phyloP scores from a whole-genome alignment of 2,888 invertebrate genomes.

The Tenthredo distinguenda region DNA sequence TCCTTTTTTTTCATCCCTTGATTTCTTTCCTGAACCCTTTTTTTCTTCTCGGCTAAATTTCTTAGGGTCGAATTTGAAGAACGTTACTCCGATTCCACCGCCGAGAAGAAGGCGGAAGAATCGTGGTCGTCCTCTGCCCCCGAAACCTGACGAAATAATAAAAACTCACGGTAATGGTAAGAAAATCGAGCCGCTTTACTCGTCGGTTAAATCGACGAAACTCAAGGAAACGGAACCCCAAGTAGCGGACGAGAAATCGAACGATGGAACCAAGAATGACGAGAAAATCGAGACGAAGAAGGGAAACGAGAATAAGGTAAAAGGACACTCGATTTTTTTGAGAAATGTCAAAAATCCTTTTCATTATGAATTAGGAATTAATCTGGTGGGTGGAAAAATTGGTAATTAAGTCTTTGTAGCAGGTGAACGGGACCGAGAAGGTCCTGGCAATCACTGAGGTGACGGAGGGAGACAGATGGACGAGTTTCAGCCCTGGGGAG shows the following conservation, averaged over 20 bases:
- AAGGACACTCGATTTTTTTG: slow-evolving; percentile 25
- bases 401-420: not conserved
- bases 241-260: slow-evolving; percentile 15
- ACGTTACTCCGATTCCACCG: slow-evolving; percentile 73
- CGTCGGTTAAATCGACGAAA: slow-evolving; percentile 67
- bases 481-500: not conserved
- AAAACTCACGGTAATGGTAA: slow-evolving; percentile 59
- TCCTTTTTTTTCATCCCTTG: not conserved
- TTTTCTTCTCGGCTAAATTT: not conserved
- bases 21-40: not conserved
- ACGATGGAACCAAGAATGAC: slow-evolving; percentile 51
- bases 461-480: slow-evolving; percentile 21
- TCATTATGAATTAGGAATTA: not conserved
- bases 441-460: slow-evolving; percentile 69
- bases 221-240: slow-evolving; percentile 56
- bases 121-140: slow-evolving; percentile 70
- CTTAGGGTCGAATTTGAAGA: slow-evolving; percentile 67
- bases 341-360: too few species aligned
- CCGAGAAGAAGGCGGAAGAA: slow-evolving; percentile 69
- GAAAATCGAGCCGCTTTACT: slow-evolving; percentile 70
- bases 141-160: slow-evolving; percentile 70
- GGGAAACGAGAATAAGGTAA: slow-evolving; percentile 71
- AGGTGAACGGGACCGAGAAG: slow-evolving; percentile 71
- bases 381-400: too few species aligned
- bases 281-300: slow-evolving; percentile 63